phyloP scores from a whole-genome alignment of 2,888 invertebrate species.

The Agrotis exclamationis region DNA sequence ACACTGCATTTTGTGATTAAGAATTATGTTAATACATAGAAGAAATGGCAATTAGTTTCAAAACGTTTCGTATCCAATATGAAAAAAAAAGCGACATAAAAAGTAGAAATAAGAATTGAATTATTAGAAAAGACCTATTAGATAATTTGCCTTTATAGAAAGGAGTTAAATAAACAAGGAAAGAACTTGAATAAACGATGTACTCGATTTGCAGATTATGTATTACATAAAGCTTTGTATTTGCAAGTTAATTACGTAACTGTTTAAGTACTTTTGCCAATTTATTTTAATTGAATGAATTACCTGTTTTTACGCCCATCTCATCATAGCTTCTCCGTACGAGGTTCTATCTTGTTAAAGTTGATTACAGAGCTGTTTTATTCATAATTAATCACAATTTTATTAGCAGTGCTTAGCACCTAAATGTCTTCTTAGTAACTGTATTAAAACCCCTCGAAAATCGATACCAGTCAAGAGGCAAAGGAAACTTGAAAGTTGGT shows the following conservation, averaged over 20 bases:
- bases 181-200: constrained; percentile 6
- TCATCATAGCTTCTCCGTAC: neutral
- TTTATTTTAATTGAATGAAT: constrained; percentile 32
- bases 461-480: neutral
- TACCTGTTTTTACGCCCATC: constrained; percentile 5
- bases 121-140: neutral
- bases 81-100: no score
- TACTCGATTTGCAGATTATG: constrained; percentile 43
- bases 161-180: constrained; percentile 13
- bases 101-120: neutral
- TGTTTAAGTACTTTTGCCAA: constrained; percentile 29
- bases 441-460: neutral
- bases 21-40: neutral
- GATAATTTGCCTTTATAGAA: constrained; percentile 34
- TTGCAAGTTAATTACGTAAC: constrained; percentile 42
- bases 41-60: neutral
- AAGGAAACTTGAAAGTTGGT: constrained; percentile 5
- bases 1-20: neutral
- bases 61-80: neutral
- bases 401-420: constrained; percentile 29
- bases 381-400: neutral
- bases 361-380: neutral
- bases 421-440: constrained; percentile 11
- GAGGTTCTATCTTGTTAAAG: neutral
- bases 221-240: constrained; percentile 36